These are phyloP conservation scores for Pseudochromis fuscus DNA, from an alignment of 2,797 vertebrate genomes.

Conservation along the genomic window DNA sequence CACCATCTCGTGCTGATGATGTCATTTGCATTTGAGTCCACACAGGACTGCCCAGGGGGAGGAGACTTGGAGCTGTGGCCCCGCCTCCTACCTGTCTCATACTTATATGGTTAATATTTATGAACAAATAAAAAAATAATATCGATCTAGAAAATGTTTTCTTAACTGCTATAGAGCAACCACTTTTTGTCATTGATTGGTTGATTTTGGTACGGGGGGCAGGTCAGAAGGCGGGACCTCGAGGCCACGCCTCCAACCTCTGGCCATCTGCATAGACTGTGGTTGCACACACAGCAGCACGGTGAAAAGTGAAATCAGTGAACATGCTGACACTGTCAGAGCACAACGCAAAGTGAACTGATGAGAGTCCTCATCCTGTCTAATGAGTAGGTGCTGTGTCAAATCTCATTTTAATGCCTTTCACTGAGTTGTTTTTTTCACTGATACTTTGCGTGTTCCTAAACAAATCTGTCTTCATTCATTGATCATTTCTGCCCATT, in stretches of 20 bases:
- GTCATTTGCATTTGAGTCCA: neutral
- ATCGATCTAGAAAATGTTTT: too few relatives aligned
- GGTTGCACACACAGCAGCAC: neutral
- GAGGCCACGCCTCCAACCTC: too few relatives aligned
- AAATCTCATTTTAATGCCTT: slow-evolving; percentile 4
- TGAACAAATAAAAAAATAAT: too few relatives aligned
- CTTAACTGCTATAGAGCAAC: too few relatives aligned
- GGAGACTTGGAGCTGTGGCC: too few relatives aligned
- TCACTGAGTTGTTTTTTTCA: neutral
- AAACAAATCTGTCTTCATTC: neutral
- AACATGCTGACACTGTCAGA: neutral
- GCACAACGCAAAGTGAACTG: neutral
- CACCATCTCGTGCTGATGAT: neutral
- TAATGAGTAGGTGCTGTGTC: neutral
- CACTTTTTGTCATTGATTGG: too few relatives aligned
- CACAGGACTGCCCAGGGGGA: neutral
- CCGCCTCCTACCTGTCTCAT: too few relatives aligned
- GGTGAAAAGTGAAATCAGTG: neutral
- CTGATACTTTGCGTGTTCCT: neutral
- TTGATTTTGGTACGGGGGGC: too few relatives aligned
- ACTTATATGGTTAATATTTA: too few relatives aligned
- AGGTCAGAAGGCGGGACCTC: too few relatives aligned
- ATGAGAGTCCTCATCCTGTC: neutral
- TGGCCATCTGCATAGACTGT: neutral
- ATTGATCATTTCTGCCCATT: neutral